These are phyloP conservation scores for Drosophila burlai DNA, from an alignment of 1,140 invertebrate genomes.

Conservation along the genomic window DNA sequence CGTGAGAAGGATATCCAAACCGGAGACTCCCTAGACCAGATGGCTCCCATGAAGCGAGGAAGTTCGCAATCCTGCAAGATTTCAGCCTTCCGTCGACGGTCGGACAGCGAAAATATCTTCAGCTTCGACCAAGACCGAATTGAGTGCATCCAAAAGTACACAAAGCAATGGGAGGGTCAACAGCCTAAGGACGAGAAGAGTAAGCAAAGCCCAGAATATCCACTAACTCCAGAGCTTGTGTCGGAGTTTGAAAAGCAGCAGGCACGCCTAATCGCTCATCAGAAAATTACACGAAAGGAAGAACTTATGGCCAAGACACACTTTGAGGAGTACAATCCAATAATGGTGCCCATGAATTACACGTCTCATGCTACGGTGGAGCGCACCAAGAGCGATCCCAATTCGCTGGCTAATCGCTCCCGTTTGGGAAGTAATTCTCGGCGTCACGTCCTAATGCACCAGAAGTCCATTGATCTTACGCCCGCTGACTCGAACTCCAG, in stretches of 20 bases:
- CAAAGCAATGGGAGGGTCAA: conserved; percentile 87
- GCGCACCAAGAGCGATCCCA: conserved; percentile 93
- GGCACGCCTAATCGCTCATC: conserved; percentile 80
- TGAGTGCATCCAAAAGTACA: conserved; percentile 88
- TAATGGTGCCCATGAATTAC: conserved; percentile 83
- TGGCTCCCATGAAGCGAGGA: conserved; percentile 65
- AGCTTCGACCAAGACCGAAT: conserved; percentile 90
- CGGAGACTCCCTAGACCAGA: conserved; percentile 74
- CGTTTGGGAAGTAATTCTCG: conserved; percentile 90
- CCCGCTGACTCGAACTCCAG: conserved; percentile 90
- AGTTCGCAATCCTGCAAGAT: conserved; percentile 82
- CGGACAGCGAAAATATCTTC: conserved; percentile 88
- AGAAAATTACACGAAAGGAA: conserved; percentile 87
- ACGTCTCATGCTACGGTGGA: conserved; percentile 90
- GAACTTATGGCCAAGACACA: conserved; percentile 88
- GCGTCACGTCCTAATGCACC: conserved; percentile 92
- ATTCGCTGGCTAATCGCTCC: conserved; percentile 89
- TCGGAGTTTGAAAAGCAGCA: conserved; percentile 87
- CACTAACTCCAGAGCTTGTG: conserved; percentile 86
- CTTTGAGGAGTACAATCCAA: conserved; percentile 88
- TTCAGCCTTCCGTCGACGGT: conserved; percentile 84
- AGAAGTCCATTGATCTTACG: conserved; percentile 93
- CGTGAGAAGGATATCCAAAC: conserved; percentile 81
- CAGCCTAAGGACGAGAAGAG: conserved; percentile 85
- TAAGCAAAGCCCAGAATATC: conserved; percentile 83